Conservation (phyloP, 2,113 vertebrate species). For the Mobula hypostoma region DNA sequence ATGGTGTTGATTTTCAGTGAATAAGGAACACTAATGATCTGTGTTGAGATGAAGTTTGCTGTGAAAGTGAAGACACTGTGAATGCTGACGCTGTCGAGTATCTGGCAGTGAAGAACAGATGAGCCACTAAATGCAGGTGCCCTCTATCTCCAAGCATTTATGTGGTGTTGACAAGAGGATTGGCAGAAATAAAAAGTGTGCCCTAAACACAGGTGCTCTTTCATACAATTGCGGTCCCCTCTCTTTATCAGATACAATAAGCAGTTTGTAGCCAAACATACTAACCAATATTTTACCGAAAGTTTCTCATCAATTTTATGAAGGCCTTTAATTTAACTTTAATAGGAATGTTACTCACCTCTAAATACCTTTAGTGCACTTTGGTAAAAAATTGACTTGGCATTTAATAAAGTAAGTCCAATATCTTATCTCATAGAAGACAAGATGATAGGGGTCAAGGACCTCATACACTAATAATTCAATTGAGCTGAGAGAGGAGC, state of each 20-base stretch:
- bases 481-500: slow-evolving; percentile 25
- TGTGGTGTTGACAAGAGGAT: neutral
- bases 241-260: slow-evolving; percentile 19
- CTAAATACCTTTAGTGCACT: slow-evolving; percentile 11
- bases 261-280: slow-evolving; percentile 3
- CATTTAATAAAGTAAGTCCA: slow-evolving; percentile 30
- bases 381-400: slow-evolving; percentile 11
- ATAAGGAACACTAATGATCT: neutral
- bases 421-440: slow-evolving; percentile 34
- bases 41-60: neutral
- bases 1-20: neutral
- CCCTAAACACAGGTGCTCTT: slow-evolving; percentile 5
- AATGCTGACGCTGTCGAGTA: neutral
- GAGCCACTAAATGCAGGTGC: neutral
- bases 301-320: slow-evolving; percentile 26
- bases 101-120: neutral
- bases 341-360: slow-evolving; percentile 13
- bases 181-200: neutral
- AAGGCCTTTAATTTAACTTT: slow-evolving; percentile 34
- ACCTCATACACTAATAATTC: slow-evolving; percentile 27
- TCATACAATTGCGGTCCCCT: neutral
- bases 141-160: neutral
- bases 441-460: slow-evolving; percentile 32
- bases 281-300: slow-evolving; percentile 14
- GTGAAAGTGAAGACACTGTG: neutral